These are phyloP conservation scores for Podocnemis expansa DNA, from an alignment of 2,113 vertebrate species.

Conservation along the genomic window DNA sequence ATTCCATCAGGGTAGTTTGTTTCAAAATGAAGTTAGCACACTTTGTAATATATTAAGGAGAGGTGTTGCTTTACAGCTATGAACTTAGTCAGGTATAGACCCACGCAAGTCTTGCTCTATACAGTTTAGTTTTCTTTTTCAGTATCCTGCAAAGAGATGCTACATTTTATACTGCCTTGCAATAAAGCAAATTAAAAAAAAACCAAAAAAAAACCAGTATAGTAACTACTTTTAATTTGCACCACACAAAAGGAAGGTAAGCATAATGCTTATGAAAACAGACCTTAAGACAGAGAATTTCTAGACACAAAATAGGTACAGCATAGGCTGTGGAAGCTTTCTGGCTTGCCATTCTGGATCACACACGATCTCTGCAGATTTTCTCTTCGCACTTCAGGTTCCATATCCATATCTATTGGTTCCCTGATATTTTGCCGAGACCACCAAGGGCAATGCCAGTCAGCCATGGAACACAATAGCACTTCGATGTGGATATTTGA, in stretches of 20 bases:
- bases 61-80: conserved; percentile 36
- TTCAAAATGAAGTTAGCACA: conserved; percentile 60
- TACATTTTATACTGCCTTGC: background rate
- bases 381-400: background rate
- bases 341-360: background rate
- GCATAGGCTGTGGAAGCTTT: background rate
- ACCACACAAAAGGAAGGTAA: background rate
- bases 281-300: background rate
- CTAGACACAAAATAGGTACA: fast-evolving
- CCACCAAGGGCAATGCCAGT: background rate
- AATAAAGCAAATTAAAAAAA: conserved; percentile 20
- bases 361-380: background rate
- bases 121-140: conserved; percentile 9
- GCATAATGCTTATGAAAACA: background rate
- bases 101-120: background rate
- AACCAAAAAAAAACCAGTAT: too few relatives aligned
- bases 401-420: background rate
- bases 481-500: background rate
- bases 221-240: background rate
- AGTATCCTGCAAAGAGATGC: conserved; percentile 6
- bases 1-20: conserved; percentile 40
- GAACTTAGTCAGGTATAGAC: background rate
- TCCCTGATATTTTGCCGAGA: background rate
- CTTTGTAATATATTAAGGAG: conserved; percentile 51
- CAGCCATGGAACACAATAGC: background rate